These are phyloP conservation scores for Oxyruncus cristatus DNA, from an alignment of 2,113 vertebrate species.

Conservation along the genomic window DNA sequence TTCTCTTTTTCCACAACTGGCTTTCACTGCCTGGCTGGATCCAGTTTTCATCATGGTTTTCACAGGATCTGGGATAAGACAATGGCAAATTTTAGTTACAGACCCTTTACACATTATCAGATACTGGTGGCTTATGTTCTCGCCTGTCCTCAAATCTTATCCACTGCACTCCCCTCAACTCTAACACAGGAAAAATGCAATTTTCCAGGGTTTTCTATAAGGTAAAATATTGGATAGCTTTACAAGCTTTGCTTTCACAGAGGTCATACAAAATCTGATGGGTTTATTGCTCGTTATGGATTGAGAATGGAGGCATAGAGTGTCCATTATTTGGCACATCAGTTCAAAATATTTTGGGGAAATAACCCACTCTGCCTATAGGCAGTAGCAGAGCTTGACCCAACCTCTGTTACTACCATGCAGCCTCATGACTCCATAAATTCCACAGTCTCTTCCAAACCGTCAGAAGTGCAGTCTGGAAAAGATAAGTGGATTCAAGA, in stretches of 20 bases:
- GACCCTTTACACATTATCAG: fast-evolving
- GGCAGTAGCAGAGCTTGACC: neutral
- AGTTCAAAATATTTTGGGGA: neutral
- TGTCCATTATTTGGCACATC: neutral
- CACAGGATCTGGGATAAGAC: neutral
- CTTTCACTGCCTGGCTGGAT: neutral
- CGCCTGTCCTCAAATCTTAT: neutral
- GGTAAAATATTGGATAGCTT: neutral
- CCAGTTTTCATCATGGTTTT: neutral
- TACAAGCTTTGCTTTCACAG: neutral
- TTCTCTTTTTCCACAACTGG: neutral
- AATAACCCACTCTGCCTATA: neutral
- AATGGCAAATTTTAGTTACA: neutral
- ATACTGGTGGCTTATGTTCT: neutral
- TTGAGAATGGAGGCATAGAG: neutral
- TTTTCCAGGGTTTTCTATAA: neutral
- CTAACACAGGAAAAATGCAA: fast-evolving
- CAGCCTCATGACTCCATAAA: neutral
- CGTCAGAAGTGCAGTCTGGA: neutral
- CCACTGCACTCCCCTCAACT: neutral
- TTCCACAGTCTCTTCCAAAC: neutral
- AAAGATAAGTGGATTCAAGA: neutral
- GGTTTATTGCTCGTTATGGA: neutral
- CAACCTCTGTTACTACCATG: fast-evolving
- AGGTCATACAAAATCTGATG: neutral